Conservation (phyloP, 2,888 invertebrate species). For the Ophraella communa region DNA sequence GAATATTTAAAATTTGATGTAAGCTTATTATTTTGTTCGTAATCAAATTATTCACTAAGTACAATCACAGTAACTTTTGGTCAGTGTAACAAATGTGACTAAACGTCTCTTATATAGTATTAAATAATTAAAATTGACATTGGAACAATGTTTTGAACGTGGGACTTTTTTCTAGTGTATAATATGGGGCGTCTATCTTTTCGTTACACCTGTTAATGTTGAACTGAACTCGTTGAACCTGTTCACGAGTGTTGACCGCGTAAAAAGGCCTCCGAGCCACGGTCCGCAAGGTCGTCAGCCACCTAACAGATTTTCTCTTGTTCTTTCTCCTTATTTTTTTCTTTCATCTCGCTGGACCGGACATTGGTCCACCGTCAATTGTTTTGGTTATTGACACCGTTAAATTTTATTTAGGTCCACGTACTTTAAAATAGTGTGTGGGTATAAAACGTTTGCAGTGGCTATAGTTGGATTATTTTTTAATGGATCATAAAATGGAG, state of each 20-base stretch:
- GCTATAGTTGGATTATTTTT: not conserved
- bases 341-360: slow-evolving; percentile 10
- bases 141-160: not conserved
- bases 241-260: slow-evolving; percentile 48
- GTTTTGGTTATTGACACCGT: slow-evolving; percentile 19
- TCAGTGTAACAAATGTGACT: too few relatives aligned
- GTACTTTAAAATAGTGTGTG: not conserved
- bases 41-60: too few relatives aligned
- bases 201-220: slow-evolving; percentile 54
- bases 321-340: slow-evolving; percentile 16
- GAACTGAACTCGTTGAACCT: slow-evolving; percentile 50
- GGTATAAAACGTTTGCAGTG: not conserved
- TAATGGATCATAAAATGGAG: too few relatives aligned
- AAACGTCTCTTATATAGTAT: too few relatives aligned
- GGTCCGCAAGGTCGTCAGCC: slow-evolving; percentile 37
- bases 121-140: too few relatives aligned
- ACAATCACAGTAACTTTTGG: too few relatives aligned
- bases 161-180: not conserved
- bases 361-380: slow-evolving; percentile 11
- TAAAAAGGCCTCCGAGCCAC: slow-evolving; percentile 33
- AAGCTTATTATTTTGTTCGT: too few relatives aligned
- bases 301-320: slow-evolving; percentile 23
- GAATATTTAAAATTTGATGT: too few relatives aligned
- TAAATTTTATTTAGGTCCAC: not conserved
- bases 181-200: slow-evolving; percentile 30